Evolutionary conservation across 2,797 vertebrate species (phyloP).

Genomic region (Halcyon smyrnensis): DNA sequence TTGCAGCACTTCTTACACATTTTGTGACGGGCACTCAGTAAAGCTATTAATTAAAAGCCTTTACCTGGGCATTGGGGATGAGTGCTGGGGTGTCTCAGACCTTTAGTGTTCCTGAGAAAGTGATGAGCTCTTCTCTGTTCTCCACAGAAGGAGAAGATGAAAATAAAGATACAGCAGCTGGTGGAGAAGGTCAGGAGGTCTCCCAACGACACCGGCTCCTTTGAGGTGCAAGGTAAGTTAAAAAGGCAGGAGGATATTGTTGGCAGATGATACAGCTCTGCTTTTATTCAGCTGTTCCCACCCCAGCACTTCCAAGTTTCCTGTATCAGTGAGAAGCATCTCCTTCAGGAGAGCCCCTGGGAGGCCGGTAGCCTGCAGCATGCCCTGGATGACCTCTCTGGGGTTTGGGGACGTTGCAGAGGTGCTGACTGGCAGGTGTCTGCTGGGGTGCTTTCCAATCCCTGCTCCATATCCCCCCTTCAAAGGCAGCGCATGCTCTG

Average conservation of each 20-base stretch:
- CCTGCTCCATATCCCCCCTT: background rate
- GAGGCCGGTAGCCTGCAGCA: background rate
- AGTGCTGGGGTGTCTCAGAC: background rate
- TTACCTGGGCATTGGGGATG: background rate
- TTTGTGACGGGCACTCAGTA: background rate
- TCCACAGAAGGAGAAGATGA: slow-evolving; percentile 88
- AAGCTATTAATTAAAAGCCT: background rate
- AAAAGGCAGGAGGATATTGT: background rate
- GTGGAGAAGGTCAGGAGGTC: slow-evolving; percentile 87
- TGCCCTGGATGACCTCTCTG: background rate
- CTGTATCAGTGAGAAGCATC: background rate
- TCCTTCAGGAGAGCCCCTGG: background rate
- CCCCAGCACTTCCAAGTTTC: background rate
- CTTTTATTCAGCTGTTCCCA: slow-evolving; percentile 2
- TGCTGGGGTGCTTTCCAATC: background rate
- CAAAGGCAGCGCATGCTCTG: background rate
- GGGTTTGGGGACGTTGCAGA: background rate
- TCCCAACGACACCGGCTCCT: slow-evolving; percentile 84
- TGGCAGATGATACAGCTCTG: background rate
- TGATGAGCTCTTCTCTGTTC: background rate
- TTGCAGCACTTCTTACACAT: background rate
- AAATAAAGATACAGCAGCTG: slow-evolving; percentile 87
- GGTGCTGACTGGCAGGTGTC: background rate
- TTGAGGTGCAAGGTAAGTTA: slow-evolving; percentile 86
- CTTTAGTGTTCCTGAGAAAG: background rate